Percentiles rank a stretch among this genome's conserved stretches.
These are phyloP conservation scores for Myrmecobius fasciatus DNA, from an alignment of 2,113 vertebrate species.

Conservation along the genomic window DNA sequence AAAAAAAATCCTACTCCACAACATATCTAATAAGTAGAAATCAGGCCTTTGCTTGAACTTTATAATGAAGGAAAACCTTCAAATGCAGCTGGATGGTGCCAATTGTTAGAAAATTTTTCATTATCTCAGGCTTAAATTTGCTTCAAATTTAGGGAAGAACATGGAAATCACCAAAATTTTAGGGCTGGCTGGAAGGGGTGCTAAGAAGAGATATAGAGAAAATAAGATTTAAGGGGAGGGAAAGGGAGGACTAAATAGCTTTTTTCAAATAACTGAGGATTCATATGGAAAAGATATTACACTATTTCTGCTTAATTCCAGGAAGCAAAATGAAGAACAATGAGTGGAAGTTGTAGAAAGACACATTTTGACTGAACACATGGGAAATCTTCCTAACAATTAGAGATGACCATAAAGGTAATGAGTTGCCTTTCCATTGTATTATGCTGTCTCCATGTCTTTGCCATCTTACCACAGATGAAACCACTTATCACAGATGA, in stretches of 20 bases:
- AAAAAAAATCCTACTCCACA: neutral
- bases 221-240: no score
- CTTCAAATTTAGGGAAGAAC: neutral
- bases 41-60: neutral
- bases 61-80: neutral
- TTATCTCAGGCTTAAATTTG: neutral
- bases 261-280: neutral
- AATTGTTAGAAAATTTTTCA: neutral
- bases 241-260: neutral
- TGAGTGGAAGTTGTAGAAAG: no score
- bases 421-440: neutral
- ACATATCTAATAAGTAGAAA: neutral
- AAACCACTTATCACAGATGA: no score
- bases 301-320: no score
- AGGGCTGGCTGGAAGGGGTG: no score
- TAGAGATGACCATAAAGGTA: neutral
- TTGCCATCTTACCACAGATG: no score
- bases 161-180: neutral
- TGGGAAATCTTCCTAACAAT: neutral
- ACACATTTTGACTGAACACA: no score
- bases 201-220: no score
- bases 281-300: neutral
- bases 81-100: neutral
- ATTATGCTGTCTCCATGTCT: no score
- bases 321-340: no score